A percentile compares a stretch with the other conserved stretches of the same genome.
Conservation (phyloP, 2,888 invertebrate species). For the Crioceris asparagi region DNA sequence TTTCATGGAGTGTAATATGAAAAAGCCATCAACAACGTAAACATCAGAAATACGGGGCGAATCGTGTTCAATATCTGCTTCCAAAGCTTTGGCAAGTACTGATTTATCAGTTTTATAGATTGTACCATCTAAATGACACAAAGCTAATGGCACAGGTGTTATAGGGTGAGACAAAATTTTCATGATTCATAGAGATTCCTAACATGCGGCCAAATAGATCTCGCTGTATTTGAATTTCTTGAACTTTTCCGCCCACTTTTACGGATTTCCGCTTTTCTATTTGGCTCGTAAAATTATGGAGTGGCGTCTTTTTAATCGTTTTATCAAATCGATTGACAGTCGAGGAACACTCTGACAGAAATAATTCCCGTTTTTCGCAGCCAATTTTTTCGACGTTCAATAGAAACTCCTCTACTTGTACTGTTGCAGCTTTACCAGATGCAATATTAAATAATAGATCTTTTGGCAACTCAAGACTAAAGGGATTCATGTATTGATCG, state of each 20-base stretch:
- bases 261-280: conserved; percentile 5
- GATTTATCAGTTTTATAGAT: conserved; percentile 17
- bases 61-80: not conserved
- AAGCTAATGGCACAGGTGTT: conserved; percentile 16
- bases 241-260: conserved; percentile 7
- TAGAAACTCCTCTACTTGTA: conserved; percentile 4
- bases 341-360: conserved; percentile 1
- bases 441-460: conserved; percentile 6
- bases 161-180: conserved; percentile 3
- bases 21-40: conserved; percentile 21
- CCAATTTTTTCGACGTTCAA: conserved; percentile 5
- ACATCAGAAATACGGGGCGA: conserved; percentile 9
- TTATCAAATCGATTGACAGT: not conserved
- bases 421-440: conserved; percentile 4
- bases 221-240: conserved; percentile 5
- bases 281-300: conserved; percentile 4
- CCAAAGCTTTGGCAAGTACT: not conserved
- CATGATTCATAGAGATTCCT: conserved; percentile 17
- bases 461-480: not conserved
- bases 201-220: too few species aligned
- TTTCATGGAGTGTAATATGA: conserved; percentile 19
- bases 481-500: conserved; percentile 3
- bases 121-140: conserved; percentile 20
- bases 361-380: conserved; percentile 1
- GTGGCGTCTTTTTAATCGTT: not conserved